Evolutionary conservation across 2,888 invertebrate genomes (phyloP), one percentile per base, ranked within the genome.

Genomic region (Drosophila austrosaltans): DNA sequence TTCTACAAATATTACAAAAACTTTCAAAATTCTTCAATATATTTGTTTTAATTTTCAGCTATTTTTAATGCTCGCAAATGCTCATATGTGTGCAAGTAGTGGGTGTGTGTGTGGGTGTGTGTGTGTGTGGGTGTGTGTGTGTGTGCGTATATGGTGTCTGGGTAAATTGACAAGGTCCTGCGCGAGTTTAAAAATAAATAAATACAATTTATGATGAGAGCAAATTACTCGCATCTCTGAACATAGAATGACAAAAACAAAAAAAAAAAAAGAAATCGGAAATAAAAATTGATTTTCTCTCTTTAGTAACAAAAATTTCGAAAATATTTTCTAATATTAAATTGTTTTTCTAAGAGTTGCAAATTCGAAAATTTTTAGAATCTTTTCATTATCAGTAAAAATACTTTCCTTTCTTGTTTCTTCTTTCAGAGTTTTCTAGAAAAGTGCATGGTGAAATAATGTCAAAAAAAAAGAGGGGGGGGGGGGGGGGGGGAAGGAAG

Each of bases 161-260:
- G 39, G 66, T 63, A 61, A 70, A 68, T 63, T 58, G 69, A 63
- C 69, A 66, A 69, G 54, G 59, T 64, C 44, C 63, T 70, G 74
- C 59, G 74, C 68, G 70, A 44, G 74, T 75, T 84, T 76, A 78
- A 75, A 87, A 87, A 87, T 78, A 87, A 79, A 69, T 64, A 54
- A 75, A 79, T 69, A 72, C 80, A 77, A 74, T 75, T 85, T 75
- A 60, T 65, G 69, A 44, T 48, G 48, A 48, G 48, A 48, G 25
- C 48, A 48, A 48, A 48, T 48, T 25, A 48, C 48, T 48, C 48
- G 48, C 48, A 48, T 25, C 48, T 48, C 25, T 25, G 48, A 48
- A 48, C 48, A 25, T 48, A 1, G 22, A 48, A 48, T 22, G 20
- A 22, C 7, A 48, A 48, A 48, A 3, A 20, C 2, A n/a, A 40